Conservation (phyloP, 2,888 invertebrate genomes). For the Cerceris ruficornis region DNA sequence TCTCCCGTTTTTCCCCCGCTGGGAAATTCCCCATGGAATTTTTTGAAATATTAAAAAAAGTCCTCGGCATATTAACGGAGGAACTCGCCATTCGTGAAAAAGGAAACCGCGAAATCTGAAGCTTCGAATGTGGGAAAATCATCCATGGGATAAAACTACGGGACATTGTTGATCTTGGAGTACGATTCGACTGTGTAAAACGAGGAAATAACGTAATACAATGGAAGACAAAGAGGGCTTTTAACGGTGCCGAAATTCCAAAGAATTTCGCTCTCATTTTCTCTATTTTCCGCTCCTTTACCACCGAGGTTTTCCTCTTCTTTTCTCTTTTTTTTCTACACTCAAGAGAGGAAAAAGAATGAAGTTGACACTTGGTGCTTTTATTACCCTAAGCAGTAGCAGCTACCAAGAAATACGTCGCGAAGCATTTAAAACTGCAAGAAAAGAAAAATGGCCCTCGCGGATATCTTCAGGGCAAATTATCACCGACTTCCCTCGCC, state of each 20-base stretch:
- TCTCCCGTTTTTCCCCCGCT: too few species aligned
- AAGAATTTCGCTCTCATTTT: constrained; percentile 5
- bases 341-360: constrained; percentile 31
- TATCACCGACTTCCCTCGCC: constrained; percentile 46
- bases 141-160: too few species aligned
- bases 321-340: neutral
- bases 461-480: constrained; percentile 46
- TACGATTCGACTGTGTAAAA: neutral
- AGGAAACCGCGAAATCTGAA: neutral
- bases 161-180: too few species aligned
- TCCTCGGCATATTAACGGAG: too few species aligned
- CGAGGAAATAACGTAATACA: constrained; percentile 16
- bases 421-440: constrained; percentile 49
- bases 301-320: neutral
- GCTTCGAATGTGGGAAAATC: too few species aligned
- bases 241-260: neutral
- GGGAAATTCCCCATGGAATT: too few species aligned
- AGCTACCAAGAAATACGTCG: constrained; percentile 36
- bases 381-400: constrained; percentile 45
- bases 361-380: constrained; percentile 37
- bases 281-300: neutral
- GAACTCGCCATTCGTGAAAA: too few species aligned
- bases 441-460: constrained; percentile 49
- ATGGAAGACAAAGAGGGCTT: constrained; percentile 10
- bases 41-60: too few species aligned